These are phyloP conservation scores for Ascaphus truei DNA, from an alignment of 2,113 vertebrate species.

Conservation along the genomic window DNA sequence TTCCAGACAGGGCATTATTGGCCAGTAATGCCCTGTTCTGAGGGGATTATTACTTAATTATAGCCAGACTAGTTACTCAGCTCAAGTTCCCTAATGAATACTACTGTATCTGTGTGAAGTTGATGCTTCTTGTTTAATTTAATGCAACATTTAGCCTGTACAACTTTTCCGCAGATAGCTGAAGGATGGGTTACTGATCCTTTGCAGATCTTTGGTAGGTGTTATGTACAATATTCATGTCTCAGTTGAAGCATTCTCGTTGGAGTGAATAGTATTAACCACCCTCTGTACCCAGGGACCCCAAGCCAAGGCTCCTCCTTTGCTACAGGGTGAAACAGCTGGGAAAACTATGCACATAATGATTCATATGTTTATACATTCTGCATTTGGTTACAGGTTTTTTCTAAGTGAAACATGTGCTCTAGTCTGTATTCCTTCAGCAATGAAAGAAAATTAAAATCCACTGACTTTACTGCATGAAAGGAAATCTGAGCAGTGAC, in stretches of 20 bases:
- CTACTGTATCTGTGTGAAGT: too few species aligned
- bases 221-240: too few species aligned
- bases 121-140: too few species aligned
- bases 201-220: too few species aligned
- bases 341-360: slow-evolving; percentile 33
- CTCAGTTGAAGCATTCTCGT: not conserved
- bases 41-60: too few species aligned
- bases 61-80: too few species aligned
- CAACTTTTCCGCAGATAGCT: too few species aligned
- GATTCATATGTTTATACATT: not conserved
- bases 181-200: too few species aligned
- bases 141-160: too few species aligned
- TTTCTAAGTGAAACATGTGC: not conserved
- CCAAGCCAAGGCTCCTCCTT: slow-evolving; percentile 70
- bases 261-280: slow-evolving; percentile 51
- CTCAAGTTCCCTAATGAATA: too few species aligned
- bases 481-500: slow-evolving; percentile 17
- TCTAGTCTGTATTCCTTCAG: not conserved
- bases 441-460: not conserved
- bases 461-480: not conserved
- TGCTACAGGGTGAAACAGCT: slow-evolving; percentile 45
- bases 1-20: too few species aligned
- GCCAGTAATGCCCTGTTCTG: too few species aligned
- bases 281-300: slow-evolving; percentile 85
- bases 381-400: not conserved